Evolutionary conservation across 2,113 vertebrate species (phyloP).

Genomic region (Nothocercus nigrocapillus): DNA sequence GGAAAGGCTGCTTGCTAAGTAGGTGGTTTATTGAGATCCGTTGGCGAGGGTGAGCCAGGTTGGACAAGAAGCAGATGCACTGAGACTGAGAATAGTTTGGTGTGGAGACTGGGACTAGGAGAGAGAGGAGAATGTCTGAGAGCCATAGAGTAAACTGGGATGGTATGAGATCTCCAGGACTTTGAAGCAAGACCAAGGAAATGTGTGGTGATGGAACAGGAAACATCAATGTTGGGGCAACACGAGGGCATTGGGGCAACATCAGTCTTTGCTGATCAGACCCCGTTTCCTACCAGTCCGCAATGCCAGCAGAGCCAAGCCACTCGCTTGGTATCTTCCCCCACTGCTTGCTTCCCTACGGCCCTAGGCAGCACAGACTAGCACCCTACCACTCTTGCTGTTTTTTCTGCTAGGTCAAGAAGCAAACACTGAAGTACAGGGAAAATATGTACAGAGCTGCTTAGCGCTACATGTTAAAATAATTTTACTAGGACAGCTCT

Average conservation of each 20-base stretch:
- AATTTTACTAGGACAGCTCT: background rate
- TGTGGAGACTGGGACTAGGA: background rate
- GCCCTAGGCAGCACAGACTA: rapidly evolving
- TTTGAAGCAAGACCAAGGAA: background rate
- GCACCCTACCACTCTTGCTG: background rate
- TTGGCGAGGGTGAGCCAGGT: background rate
- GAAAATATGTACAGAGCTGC: background rate
- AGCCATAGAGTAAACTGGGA: background rate
- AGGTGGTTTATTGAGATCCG: background rate
- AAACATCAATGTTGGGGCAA: background rate
- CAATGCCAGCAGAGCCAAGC: background rate
- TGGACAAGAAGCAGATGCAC: rapidly evolving
- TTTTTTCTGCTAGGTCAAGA: background rate
- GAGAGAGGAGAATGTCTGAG: background rate
- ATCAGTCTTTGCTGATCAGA: background rate
- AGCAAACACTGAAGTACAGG: background rate
- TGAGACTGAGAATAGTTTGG: background rate
- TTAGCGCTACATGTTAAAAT: background rate
- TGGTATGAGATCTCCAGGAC: background rate
- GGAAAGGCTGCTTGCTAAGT: background rate
- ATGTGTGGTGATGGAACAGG: background rate
- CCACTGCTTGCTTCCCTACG: background rate
- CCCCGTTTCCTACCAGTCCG: background rate
- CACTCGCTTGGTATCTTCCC: background rate
- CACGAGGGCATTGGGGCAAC: background rate